These are phyloP conservation scores for Leptinotarsa undecemlineata DNA, from an alignment of 1,140 invertebrate species.

Conservation along the genomic window DNA sequence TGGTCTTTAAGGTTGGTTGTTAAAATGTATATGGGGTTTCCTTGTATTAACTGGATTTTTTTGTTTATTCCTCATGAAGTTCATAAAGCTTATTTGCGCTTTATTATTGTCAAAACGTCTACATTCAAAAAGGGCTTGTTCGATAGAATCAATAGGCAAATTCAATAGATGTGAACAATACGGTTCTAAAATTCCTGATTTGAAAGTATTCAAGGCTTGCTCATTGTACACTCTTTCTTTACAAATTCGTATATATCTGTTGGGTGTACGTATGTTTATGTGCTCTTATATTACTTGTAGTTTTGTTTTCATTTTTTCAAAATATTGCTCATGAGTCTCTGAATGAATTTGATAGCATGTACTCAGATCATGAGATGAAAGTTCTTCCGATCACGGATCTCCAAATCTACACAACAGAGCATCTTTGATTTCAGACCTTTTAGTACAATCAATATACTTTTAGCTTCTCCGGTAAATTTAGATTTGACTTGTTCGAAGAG, in stretches of 20 bases:
- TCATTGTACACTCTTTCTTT: not conserved
- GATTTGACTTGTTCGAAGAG: not conserved
- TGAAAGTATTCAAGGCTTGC: not conserved
- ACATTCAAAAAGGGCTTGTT: no score
- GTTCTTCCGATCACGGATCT: not conserved
- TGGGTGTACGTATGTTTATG: not conserved
- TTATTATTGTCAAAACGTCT: no score
- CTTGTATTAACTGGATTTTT: no score
- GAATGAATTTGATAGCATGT: not conserved
- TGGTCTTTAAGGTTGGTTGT: no score
- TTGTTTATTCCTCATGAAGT: no score
- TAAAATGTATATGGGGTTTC: no score
- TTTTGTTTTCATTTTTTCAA: not conserved
- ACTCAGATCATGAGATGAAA: not conserved
- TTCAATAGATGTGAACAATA: not conserved
- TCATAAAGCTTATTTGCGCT: no score
- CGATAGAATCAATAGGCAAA: not conserved
- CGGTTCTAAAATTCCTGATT: not conserved
- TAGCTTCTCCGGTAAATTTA: not conserved
- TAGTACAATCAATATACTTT: not conserved
- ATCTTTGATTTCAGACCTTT: not conserved
- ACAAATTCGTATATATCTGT: not conserved
- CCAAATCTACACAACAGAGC: not conserved
- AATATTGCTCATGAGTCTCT: not conserved
- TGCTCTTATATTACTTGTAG: not conserved